A percentile compares a stretch with the other conserved stretches of the same genome.
Conservation (phyloP, 1,140 invertebrate species). For the Cydia strobilella region DNA sequence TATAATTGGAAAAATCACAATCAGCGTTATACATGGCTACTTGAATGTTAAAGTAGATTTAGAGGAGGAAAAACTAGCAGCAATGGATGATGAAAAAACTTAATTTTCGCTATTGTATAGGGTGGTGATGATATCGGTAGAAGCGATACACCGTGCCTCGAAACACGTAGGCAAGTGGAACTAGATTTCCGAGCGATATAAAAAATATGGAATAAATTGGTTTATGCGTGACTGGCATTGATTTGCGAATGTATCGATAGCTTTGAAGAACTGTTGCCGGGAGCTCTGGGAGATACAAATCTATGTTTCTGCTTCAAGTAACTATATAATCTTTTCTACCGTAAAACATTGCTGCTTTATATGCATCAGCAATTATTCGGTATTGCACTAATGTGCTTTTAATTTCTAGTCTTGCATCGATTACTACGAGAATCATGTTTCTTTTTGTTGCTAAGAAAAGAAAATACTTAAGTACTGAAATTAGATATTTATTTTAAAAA, state of each 20-base stretch:
- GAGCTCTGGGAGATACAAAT: constrained; percentile 1
- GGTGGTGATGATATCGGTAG: background rate
- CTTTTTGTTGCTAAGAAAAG: background rate
- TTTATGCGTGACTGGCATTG: constrained; percentile 28
- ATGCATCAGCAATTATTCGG: constrained; percentile 13
- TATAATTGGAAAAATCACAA: background rate
- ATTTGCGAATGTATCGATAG: constrained; percentile 20
- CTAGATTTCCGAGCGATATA: constrained; percentile 51
- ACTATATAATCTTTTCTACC: constrained; percentile 1
- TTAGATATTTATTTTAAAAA: background rate
- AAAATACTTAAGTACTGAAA: background rate
- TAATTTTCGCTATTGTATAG: background rate
- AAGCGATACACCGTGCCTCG: constrained; percentile 41
- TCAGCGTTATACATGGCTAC: background rate
- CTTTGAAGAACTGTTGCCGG: background rate
- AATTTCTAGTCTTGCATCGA: background rate
- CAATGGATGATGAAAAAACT: constrained; percentile 37
- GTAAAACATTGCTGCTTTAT: background rate
- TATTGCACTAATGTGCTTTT: background rate
- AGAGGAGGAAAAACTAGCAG: constrained; percentile 1
- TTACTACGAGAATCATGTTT: background rate
- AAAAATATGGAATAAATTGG: constrained; percentile 51
- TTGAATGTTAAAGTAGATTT: background rate
- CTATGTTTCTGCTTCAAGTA: background rate
- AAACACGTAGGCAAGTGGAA: constrained; percentile 51